phyloP scores from a whole-genome alignment of 2,888 invertebrate species.

The Mythimna lalbum region DNA sequence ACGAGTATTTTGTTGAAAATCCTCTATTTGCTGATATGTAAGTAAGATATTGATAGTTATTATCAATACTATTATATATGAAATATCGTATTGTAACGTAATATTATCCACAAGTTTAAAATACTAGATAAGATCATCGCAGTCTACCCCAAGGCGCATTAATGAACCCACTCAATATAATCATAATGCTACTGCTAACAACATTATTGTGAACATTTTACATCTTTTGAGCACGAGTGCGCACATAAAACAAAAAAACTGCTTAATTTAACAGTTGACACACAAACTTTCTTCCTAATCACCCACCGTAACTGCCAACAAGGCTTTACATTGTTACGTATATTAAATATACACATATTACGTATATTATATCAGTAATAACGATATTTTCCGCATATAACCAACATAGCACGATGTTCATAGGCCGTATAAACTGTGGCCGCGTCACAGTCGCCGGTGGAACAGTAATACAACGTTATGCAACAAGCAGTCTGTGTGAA shows the following conservation, averaged over 20 bases:
- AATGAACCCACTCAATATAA: neutral
- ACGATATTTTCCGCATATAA: conserved; percentile 23
- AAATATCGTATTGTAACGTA: neutral
- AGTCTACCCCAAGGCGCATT: conserved; percentile 19
- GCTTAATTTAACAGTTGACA: conserved; percentile 4
- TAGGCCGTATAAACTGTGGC: conserved; percentile 44
- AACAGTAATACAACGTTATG: conserved; percentile 51
- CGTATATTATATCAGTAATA: conserved; percentile 30
- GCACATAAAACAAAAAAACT: neutral
- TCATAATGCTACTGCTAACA: neutral
- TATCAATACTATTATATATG: too few species aligned
- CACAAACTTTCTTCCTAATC: conserved; percentile 35
- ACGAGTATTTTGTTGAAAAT: neutral
- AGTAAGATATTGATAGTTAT: neutral
- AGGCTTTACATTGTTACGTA: conserved; percentile 24
- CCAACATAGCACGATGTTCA: conserved; percentile 41
- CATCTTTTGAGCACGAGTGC: neutral
- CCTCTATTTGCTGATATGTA: neutral
- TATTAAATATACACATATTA: conserved; percentile 4
- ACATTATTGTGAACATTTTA: conserved; percentile 2
- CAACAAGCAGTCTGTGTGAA: conserved; percentile 61
- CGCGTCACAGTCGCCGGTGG: conserved; percentile 41
- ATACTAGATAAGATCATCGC: neutral
- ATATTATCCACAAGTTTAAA: neutral
- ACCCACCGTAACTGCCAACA: conserved; percentile 19